These are phyloP conservation scores for Nerophis ophidion DNA, from an alignment of 2,113 vertebrate species.

Conservation along the genomic window DNA sequence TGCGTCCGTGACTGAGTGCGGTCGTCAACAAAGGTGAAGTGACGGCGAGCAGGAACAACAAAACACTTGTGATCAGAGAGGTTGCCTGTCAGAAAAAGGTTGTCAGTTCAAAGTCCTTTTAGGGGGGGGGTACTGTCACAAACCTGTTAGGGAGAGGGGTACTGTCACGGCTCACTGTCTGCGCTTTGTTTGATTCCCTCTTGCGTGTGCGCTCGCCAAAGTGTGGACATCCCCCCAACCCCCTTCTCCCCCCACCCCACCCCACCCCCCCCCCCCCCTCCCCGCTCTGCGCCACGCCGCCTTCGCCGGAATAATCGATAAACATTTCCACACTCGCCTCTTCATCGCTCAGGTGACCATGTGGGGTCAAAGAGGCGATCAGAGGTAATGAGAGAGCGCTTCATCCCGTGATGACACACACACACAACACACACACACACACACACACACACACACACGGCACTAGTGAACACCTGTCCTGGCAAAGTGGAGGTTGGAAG, in stretches of 20 bases:
- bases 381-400: conserved; percentile 37
- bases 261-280: neutral
- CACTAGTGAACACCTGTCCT: conserved; percentile 31
- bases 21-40: conserved; percentile 58
- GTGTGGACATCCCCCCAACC: neutral
- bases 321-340: conserved; percentile 46
- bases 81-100: too few relatives aligned
- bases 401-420: neutral
- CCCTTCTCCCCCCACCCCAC: too few relatives aligned
- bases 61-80: neutral
- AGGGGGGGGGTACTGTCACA: too few relatives aligned
- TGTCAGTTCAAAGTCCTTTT: too few relatives aligned
- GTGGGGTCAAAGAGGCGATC: conserved; percentile 29
- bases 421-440: conserved; percentile 2
- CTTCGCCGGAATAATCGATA: conserved; percentile 51
- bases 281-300: neutral
- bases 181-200: too few relatives aligned
- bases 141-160: too few relatives aligned
- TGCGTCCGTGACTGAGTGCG: conserved; percentile 39
- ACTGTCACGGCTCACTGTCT: too few relatives aligned
- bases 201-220: too few relatives aligned
- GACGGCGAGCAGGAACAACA: conserved; percentile 27
- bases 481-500: conserved; percentile 20
- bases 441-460: conserved; percentile 7
- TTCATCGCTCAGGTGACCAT: conserved; percentile 32